Evolutionary conservation across 2,113 vertebrate species (phyloP).

Genomic region (Herpailurus yagouaroundi): DNA sequence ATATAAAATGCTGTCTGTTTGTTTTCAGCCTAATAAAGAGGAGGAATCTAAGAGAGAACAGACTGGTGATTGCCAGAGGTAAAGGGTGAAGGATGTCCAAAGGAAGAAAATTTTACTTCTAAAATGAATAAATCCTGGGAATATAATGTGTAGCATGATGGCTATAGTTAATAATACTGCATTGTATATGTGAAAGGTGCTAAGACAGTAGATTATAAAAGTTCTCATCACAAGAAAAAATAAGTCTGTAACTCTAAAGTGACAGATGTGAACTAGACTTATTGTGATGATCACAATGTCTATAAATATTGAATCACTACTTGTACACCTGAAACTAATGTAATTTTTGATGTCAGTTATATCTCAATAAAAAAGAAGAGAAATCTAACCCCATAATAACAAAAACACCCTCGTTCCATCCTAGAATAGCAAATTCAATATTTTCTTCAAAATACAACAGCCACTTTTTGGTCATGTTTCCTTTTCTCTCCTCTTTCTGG

Average conservation of each 20-base stretch:
- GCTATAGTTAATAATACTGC: not conserved
- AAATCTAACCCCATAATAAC: not conserved
- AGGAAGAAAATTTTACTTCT: not conserved
- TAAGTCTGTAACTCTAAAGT: not conserved
- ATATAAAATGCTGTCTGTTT: conserved; percentile 23
- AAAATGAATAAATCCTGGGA: not conserved
- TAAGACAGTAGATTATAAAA: not conserved
- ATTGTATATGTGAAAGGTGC: not conserved
- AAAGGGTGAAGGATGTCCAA: not conserved
- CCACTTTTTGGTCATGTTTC: conserved; percentile 27
- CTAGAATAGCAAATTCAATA: not conserved
- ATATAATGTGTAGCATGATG: not conserved
- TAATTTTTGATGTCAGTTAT: not conserved
- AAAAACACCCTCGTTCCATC: not conserved
- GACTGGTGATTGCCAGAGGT: not conserved
- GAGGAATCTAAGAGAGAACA: not conserved
- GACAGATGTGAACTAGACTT: not conserved
- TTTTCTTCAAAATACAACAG: conserved; percentile 42
- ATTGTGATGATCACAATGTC: not conserved
- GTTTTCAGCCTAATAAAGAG: conserved; percentile 20
- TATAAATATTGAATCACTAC: not conserved
- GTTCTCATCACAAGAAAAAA: not conserved
- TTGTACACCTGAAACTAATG: not conserved
- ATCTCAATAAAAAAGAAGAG: not conserved
- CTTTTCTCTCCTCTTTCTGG: conserved; percentile 10